Conservation (phyloP, 2,113 vertebrate species). For the mouse (Mus musculus) region GRCm39 chr3:113402501-113403000, state of each 20-base stretch:
- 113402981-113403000: not conserved
- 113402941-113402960: not conserved
- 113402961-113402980: not conserved
- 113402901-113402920: slow-evolving; percentile 4
- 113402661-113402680: slow-evolving; percentile 79
- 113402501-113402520: not conserved
- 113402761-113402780: slow-evolving; percentile 97
- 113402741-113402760: slow-evolving; percentile 94
- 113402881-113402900: not conserved
- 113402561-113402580: slow-evolving; percentile 17
- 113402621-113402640: not conserved
- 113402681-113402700: slow-evolving; percentile 99
- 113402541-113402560: not conserved
- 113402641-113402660: not conserved
- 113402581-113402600: not conserved
- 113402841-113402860: not conserved
- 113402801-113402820: slow-evolving; percentile 99
- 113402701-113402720: slow-evolving; percentile 95
- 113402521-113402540: not conserved
- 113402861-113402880: not conserved
- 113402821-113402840: slow-evolving; percentile 69
- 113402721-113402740: slow-evolving; percentile 97
- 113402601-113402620: not conserved
- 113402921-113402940: not conserved
- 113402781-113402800: slow-evolving; percentile 99